Evolutionary conservation across 2,888 invertebrate species (phyloP).

Genomic region (Lithodes maja): DNA sequence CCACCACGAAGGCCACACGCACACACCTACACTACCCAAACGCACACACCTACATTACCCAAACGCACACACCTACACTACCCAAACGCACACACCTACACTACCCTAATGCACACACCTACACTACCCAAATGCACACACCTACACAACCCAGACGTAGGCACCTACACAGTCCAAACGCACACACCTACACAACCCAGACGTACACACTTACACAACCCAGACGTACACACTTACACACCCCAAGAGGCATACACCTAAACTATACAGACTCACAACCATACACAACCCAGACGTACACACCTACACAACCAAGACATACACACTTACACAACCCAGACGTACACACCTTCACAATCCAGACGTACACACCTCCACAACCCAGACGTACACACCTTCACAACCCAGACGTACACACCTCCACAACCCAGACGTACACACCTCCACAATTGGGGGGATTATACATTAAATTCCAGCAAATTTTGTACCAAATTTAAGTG

Average conservation of each 20-base stretch:
- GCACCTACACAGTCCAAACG: conserved; percentile 4
- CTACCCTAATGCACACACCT: neutral
- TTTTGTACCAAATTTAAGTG: no score
- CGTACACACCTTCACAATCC: no score
- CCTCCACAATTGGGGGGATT: no score
- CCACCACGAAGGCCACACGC: conserved; percentile 3
- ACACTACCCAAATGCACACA: conserved; percentile 10
- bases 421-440: no score
- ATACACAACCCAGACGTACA: no score
- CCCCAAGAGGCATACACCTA: neutral
- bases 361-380: no score
- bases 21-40: conserved; percentile 13
- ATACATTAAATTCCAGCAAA: no score
- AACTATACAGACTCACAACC: neutral
- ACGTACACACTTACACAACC: conserved; percentile 32
- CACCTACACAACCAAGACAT: no score
- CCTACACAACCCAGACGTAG: neutral
- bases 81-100: conserved; percentile 4
- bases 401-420: no score
- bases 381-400: no score
- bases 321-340: no score
- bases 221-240: neutral
- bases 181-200: conserved; percentile 8
- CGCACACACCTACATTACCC: conserved; percentile 8
- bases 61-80: neutral